Conservation (phyloP, 2,797 vertebrate genomes). For the Poeciliopsis infans region DNA sequence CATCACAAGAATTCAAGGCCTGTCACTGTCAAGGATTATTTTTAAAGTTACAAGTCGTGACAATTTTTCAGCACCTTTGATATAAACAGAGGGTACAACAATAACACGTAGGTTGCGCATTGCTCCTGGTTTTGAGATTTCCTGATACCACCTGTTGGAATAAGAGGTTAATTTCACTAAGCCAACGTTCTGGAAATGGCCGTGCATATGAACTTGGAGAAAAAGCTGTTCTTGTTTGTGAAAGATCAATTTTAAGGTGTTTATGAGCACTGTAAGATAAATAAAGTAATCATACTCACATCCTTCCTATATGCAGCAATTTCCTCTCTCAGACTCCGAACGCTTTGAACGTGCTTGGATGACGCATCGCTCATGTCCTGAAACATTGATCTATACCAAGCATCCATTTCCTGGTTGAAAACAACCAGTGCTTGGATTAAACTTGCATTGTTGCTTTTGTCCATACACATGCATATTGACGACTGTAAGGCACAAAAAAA, state of each 20-base stretch:
- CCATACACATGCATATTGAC: not conserved
- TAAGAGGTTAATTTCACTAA: not conserved
- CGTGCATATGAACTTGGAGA: not conserved
- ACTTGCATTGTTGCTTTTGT: not conserved
- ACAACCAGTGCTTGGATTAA: not conserved
- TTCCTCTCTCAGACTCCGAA: slow-evolving; percentile 79
- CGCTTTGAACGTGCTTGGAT: slow-evolving; percentile 76
- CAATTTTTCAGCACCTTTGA: not conserved
- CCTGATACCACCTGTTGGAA: not conserved
- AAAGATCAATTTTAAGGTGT: not conserved
- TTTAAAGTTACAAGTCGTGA: not conserved
- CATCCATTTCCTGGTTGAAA: slow-evolving; percentile 78
- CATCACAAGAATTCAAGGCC: not conserved
- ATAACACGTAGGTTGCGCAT: not conserved
- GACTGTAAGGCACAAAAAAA: not conserved
- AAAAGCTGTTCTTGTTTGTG: not conserved
- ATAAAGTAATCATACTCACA: slow-evolving; percentile 65
- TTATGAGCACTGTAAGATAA: not conserved
- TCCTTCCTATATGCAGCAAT: slow-evolving; percentile 79
- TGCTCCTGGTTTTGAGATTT: not conserved
- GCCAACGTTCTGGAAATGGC: not conserved
- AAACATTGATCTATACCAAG: slow-evolving; percentile 84
- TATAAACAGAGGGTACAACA: not conserved
- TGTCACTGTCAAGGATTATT: not conserved
- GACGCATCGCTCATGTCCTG: slow-evolving; percentile 82